Conservation (phyloP, 2,888 invertebrate species). For the Tipula vernalis region DNA sequence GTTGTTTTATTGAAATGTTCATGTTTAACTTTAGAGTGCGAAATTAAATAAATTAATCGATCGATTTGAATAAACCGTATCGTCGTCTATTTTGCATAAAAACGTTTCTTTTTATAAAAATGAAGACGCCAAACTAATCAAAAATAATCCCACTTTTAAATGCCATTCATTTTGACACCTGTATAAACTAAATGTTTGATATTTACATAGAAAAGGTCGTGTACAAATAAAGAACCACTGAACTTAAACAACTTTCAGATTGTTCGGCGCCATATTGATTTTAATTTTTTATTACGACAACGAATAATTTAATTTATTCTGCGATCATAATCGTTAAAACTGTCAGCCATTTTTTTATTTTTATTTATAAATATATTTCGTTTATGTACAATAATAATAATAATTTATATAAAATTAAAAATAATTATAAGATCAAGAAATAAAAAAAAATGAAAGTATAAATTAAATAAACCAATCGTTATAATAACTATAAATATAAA, state of each 20-base stretch:
- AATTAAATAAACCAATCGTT: constrained; percentile 4
- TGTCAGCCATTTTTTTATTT: background rate
- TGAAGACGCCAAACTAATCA: background rate
- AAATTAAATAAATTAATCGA: background rate
- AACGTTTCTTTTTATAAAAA: background rate
- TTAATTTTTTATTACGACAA: background rate
- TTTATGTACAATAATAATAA: background rate
- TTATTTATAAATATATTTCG: background rate
- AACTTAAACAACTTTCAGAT: background rate
- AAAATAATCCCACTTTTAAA: background rate
- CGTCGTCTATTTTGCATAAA: background rate
- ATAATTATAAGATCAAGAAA: constrained; percentile 1
- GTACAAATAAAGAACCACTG: background rate
- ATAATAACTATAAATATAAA: background rate
- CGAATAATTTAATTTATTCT: background rate
- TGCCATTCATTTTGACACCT: background rate
- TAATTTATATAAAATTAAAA: constrained; percentile 4
- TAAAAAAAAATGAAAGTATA: background rate
- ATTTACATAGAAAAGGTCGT: background rate
- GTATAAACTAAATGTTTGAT: background rate
- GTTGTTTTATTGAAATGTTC: background rate
- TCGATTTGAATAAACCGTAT: background rate
- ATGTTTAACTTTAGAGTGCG: background rate
- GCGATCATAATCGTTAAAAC: background rate
- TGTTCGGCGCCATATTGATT: background rate